Evolutionary conservation across 2,888 invertebrate genomes (phyloP).

Genomic region (Cheilosia scutellata): DNA sequence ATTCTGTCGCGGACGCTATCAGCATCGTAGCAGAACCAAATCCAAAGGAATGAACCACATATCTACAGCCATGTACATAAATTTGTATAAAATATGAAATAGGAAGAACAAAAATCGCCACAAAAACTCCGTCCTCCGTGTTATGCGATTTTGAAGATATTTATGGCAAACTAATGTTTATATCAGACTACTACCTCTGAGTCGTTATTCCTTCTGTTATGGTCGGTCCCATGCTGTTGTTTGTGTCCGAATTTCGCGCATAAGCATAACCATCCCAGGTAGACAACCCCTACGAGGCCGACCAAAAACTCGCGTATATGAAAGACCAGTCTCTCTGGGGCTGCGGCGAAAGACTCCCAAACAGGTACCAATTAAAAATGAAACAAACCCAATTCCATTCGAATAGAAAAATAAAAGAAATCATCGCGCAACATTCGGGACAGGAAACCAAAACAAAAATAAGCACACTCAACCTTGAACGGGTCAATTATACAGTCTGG

Average conservation of each 20-base stretch:
- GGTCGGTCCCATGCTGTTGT: slow-evolving; percentile 11
- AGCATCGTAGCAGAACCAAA: slow-evolving; percentile 59
- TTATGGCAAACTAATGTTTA: slow-evolving; percentile 67
- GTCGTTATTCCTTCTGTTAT: slow-evolving; percentile 6
- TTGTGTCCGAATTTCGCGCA: slow-evolving; percentile 37
- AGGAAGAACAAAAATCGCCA: slow-evolving; percentile 4
- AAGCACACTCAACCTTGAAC: slow-evolving; percentile 60
- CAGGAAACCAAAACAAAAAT: slow-evolving; percentile 53
- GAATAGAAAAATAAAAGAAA: slow-evolving; percentile 50
- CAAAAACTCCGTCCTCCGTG: slow-evolving; percentile 25
- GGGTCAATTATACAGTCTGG: slow-evolving; percentile 75
- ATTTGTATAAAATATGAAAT: slow-evolving; percentile 26
- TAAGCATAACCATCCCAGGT: slow-evolving; percentile 48
- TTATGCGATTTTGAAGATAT: slow-evolving; percentile 67
- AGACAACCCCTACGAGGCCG: slow-evolving; percentile 66
- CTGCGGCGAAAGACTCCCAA: slow-evolving; percentile 56
- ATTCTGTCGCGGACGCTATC: slow-evolving; percentile 66
- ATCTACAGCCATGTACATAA: slow-evolving; percentile 11
- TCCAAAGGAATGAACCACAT: slow-evolving; percentile 29
- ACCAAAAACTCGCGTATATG: slow-evolving; percentile 26
- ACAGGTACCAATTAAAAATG: slow-evolving; percentile 75
- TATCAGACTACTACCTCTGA: slow-evolving; percentile 26
- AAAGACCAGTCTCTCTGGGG: slow-evolving; percentile 69
- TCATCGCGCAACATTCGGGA: slow-evolving; percentile 56
- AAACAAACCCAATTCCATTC: slow-evolving; percentile 69